Evolutionary conservation across 2,113 vertebrate species (phyloP), one percentile per base, ranked within the genome.

Genomic region (Tragulus kanchil): DNA sequence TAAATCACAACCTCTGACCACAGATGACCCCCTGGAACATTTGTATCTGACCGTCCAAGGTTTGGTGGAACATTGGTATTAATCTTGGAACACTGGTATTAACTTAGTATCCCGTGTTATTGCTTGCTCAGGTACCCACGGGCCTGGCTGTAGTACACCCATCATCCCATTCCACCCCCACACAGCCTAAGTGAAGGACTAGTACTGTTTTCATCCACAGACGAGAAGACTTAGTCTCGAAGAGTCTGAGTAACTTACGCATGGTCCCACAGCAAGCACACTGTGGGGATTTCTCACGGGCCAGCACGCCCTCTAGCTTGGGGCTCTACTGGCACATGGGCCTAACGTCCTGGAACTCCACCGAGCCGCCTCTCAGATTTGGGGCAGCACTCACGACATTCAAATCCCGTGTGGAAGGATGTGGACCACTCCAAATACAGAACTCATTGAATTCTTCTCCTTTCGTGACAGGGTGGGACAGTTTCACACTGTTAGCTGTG

Each of bases 221-320:
- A n/a, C 10, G 19, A 94, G 85, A 90, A 95, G 78, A 48, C 15
- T 48, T 84, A 84, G 25, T 59, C 83, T 54, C 73, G 28, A 88
- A n/a, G 69, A 85, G 45, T 94, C 26, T 64, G 50, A 64, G n/a
- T 64, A n/a, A 54, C 23, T 75, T 58, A 45, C 14, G 16, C 13
- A 42, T 71, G 45, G 23, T 75, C 45, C 31, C 67, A 79, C 3
- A 86, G 59, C 21, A 94, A 89, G 54, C 7, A 21, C 45, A 3
- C 0, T 0, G 25, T 4, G 2, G 78, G 36, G 3, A 36, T 59
- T 23, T 69, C 31, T 54, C 75, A 77, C 2, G 0, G 19, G 62
- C 11, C 21, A 93, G 75, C 58, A 36, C 4, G 7, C 26, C 1
- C 28, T 42, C 52, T 8, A 26, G 26, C 61, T 10, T 26, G 13